phyloP scores from a whole-genome alignment of 2,888 invertebrate genomes.

The Artemia sp. region DNA sequence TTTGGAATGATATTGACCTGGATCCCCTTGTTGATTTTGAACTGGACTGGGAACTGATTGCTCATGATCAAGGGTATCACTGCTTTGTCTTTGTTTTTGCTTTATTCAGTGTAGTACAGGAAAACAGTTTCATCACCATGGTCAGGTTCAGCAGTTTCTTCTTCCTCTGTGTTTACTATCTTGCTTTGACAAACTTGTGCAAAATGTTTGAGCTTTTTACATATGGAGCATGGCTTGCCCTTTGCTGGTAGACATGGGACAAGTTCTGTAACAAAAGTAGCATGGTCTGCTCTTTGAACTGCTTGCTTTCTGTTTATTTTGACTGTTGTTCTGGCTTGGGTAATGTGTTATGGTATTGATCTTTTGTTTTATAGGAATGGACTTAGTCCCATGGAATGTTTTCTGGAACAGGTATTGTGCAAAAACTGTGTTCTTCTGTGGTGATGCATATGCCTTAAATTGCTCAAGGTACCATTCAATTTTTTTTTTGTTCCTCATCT shows the following conservation, averaged over 20 bases:
- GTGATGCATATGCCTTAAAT: slow-evolving; percentile 1
- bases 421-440: slow-evolving; percentile 1
- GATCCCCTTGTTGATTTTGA: too few relatives aligned
- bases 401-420: not conserved
- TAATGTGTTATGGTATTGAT: not conserved
- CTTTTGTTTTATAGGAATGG: not conserved
- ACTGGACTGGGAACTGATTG: too few relatives aligned
- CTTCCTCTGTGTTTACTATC: too few relatives aligned
- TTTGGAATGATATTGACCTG: too few relatives aligned
- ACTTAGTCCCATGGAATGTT: not conserved
- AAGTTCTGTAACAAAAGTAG: not conserved
- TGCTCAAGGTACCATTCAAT: not conserved
- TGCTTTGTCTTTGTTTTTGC: too few relatives aligned
- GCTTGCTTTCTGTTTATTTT: not conserved
- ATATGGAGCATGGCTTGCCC: too few relatives aligned
- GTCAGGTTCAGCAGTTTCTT: too few relatives aligned
- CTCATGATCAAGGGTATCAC: too few relatives aligned
- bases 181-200: too few relatives aligned
- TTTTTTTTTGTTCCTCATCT: not conserved
- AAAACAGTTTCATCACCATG: too few relatives aligned
- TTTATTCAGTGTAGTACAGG: too few relatives aligned
- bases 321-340: not conserved
- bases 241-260: not conserved
- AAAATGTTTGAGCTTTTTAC: too few relatives aligned
- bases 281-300: slow-evolving; percentile 1